phyloP scores from a whole-genome alignment of 2,888 invertebrate species.

The Phengaris arion region DNA sequence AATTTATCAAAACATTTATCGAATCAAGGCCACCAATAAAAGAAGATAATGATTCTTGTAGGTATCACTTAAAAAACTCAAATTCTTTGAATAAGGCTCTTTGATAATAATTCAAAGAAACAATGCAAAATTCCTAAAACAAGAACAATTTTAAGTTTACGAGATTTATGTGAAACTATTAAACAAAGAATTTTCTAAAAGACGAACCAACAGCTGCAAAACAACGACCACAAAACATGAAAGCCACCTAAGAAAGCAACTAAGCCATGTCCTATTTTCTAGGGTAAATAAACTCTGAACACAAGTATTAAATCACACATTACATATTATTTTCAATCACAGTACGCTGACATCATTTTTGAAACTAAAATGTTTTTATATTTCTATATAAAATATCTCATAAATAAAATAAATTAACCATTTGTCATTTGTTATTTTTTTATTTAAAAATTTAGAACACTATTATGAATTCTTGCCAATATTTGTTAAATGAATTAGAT shows the following conservation, averaged over 20 bases:
- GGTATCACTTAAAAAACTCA: not conserved
- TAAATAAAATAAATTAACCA: slow-evolving; percentile 15
- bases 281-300: slow-evolving; percentile 14
- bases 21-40: not conserved
- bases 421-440: slow-evolving; percentile 1
- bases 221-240: not conserved
- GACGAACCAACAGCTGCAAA: not conserved
- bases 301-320: slow-evolving; percentile 17
- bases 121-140: not conserved
- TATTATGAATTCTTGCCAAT: slow-evolving; percentile 14
- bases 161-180: slow-evolving; percentile 2
- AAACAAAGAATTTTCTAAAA: slow-evolving; percentile 13
- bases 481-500: slow-evolving; percentile 22
- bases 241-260: not conserved
- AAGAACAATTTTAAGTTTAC: not conserved
- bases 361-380: not conserved
- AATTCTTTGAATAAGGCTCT: not conserved
- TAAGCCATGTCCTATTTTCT: slow-evolving; percentile 17
- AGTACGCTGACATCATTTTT: slow-evolving; percentile 1
- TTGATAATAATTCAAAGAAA: not conserved
- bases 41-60: not conserved
- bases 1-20: not conserved
- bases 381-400: slow-evolving; percentile 10
- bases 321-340: slow-evolving; percentile 14
- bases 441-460: slow-evolving; percentile 22